A percentile compares a stretch with the other conserved stretches of the same genome.
phyloP scores from a whole-genome alignment of 2,113 vertebrate genomes.

The Otocyon megalotis region DNA sequence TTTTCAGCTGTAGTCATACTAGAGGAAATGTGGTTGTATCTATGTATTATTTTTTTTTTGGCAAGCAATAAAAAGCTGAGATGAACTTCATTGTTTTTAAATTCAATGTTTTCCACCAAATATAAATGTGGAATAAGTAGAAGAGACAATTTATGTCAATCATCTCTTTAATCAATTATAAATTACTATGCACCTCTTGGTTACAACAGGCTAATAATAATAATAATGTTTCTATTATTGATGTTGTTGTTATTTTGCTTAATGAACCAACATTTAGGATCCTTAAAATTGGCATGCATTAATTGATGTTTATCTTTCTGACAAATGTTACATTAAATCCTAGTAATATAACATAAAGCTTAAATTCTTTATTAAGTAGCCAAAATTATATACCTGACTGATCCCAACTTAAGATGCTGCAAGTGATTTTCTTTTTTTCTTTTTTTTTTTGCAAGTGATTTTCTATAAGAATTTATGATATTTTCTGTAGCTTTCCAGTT shows the following conservation, averaged over 20 bases:
- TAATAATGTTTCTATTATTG: no score
- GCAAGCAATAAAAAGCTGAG: not conserved
- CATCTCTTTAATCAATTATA: not conserved
- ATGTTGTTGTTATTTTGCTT: not conserved
- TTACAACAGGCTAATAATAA: not conserved
- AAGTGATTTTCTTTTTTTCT: not conserved
- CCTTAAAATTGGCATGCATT: not conserved
- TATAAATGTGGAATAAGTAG: not conserved
- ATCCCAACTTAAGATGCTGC: not conserved
- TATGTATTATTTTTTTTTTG: not conserved
- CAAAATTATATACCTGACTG: not conserved
- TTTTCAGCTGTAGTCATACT: not conserved
- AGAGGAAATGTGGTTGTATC: not conserved
- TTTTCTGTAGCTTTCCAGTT: not conserved
- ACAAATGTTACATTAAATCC: not conserved
- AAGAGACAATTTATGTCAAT: not conserved
- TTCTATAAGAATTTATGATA: not conserved
- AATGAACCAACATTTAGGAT: slow-evolving; percentile 7
- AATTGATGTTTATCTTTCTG: not conserved
- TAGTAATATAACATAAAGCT: not conserved
- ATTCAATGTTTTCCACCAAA: not conserved
- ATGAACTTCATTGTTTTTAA: not conserved
- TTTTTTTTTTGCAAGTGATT: not conserved
- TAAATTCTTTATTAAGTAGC: not conserved
- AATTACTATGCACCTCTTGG: not conserved